Evolutionary conservation across 1,140 invertebrate species (phyloP).

Genomic region (Globodera rostochiensis): DNA sequence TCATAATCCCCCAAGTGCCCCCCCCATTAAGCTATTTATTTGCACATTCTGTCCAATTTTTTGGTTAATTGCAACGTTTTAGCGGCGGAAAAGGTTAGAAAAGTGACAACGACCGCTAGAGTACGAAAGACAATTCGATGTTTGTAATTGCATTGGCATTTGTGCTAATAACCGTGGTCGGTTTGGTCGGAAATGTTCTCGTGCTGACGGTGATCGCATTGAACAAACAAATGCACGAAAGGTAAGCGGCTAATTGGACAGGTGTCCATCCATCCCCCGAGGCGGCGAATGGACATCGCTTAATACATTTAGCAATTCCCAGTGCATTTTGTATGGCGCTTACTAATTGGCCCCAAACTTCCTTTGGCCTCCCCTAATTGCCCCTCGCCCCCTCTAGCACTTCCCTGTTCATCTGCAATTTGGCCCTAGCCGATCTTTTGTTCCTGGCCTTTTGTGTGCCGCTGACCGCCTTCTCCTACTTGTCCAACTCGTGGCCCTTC

Average conservation of each 20-base stretch:
- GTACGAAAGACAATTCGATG: constrained; percentile 19
- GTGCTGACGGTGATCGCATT: constrained; percentile 51
- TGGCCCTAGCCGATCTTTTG: constrained; percentile 78
- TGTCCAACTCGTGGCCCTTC: constrained; percentile 74
- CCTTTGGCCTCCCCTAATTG: not conserved
- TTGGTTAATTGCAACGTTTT: not conserved
- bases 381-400: constrained; percentile 37
- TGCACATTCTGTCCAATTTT: too few relatives aligned
- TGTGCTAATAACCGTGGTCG: constrained; percentile 51
- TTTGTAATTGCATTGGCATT: constrained; percentile 44
- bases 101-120: not conserved
- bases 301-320: not conserved
- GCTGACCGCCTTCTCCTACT: constrained; percentile 84
- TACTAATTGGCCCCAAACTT: not conserved
- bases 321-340: not conserved
- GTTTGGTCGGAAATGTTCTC: constrained; percentile 49
- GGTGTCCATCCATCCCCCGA: constrained; percentile 2
- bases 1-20: too few relatives aligned
- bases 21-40: too few relatives aligned
- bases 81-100: not conserved
- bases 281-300: too few relatives aligned
- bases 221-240: constrained; percentile 51
- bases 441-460: constrained; percentile 94
- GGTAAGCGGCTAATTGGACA: constrained; percentile 23
- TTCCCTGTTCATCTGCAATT: constrained; percentile 51